Base-by-base conservation (phyloP, 2,888 invertebrate genomes). In the Caenorhabditis doughertyi region DNA sequence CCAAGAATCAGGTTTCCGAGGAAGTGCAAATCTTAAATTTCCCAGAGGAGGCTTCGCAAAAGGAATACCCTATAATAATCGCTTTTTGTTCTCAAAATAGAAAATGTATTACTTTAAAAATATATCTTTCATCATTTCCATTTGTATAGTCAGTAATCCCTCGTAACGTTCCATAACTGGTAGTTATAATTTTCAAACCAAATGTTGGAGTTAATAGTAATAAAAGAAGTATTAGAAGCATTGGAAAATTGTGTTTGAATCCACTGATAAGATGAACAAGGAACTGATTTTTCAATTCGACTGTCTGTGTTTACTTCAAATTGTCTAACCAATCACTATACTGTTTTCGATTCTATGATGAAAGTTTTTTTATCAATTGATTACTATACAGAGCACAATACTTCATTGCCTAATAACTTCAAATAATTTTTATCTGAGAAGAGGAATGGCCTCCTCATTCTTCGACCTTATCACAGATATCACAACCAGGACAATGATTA, bases 1-100 rank as follows among this genome's bases (percentile, higher is more conserved):
- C 76, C 76, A 81, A 11, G 71, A 39, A 18, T 72, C 67, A 29
- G 67, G 23, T 49, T 11, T 23, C 53, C 72, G 65, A 11, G 81
- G 49, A 0, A 60, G 16, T n/a, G 29, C 23, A 42, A 81, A 81
- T 0, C 81, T 29, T 13, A 81, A 21, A 2, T 71, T 53, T n/a
- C 60, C 76, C 1, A 77, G 0, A 0, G 81, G 81, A 8, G 81
- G 81, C n/a, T 81, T 81, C 3, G 71, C 72, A 29, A 65, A 81
- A 23, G 81, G 81, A 3, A 81, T 60, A 53, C 62, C 64, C 80
- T 80, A 25, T 49, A 55, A 32, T 9, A 7, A 7, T 32, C 9
- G 5, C 4, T 32, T 32, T 32, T 32, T 7, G 4, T 32, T 32
- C 18, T 21, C 29, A 27, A 27, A 5, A 8, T 7, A n/a, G 27